A percentile compares a stretch with the other conserved stretches of the same genome.
Evolutionary conservation across 2,888 invertebrate species (phyloP).

Genomic region (Eristalinus sepulchralis): DNA sequence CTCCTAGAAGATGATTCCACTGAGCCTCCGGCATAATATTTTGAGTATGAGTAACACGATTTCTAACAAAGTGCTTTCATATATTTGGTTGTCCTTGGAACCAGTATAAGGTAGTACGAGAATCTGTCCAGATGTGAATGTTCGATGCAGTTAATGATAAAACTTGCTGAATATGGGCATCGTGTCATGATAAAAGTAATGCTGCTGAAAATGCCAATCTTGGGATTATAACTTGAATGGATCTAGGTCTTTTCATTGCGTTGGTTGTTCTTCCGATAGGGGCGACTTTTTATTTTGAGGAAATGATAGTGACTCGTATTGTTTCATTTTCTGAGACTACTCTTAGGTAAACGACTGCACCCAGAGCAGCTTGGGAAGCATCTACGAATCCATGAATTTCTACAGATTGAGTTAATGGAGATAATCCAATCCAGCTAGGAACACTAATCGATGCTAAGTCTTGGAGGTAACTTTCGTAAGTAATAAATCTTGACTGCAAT

Average conservation of each 20-base stretch:
- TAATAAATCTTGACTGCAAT: not conserved
- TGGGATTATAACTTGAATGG: constrained; percentile 15
- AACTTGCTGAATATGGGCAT: not conserved
- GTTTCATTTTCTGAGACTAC: constrained; percentile 7
- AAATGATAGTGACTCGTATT: constrained; percentile 9
- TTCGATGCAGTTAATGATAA: not conserved
- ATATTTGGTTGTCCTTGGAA: constrained; percentile 12
- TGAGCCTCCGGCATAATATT: constrained; percentile 18
- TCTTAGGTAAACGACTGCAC: constrained; percentile 5
- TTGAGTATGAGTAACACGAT: constrained; percentile 17
- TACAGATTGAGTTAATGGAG: not conserved
- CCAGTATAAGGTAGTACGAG: constrained; percentile 28
- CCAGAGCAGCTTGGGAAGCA: constrained; percentile 25
- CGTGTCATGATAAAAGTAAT: not conserved
- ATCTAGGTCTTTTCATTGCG: not conserved
- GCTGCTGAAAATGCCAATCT: constrained; percentile 12
- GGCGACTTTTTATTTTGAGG: constrained; percentile 20
- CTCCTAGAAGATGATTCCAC: constrained; percentile 25
- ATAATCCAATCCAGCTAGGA: constrained; percentile 37
- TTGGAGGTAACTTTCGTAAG: constrained; percentile 8
- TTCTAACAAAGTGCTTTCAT: constrained; percentile 43
- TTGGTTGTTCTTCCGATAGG: not conserved
- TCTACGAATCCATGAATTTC: constrained; percentile 26
- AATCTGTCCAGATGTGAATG: constrained; percentile 30
- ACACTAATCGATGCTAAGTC: not conserved